Evolutionary conservation across 2,113 vertebrate genomes (phyloP).

Genomic region (Nycticebus coucang): DNA sequence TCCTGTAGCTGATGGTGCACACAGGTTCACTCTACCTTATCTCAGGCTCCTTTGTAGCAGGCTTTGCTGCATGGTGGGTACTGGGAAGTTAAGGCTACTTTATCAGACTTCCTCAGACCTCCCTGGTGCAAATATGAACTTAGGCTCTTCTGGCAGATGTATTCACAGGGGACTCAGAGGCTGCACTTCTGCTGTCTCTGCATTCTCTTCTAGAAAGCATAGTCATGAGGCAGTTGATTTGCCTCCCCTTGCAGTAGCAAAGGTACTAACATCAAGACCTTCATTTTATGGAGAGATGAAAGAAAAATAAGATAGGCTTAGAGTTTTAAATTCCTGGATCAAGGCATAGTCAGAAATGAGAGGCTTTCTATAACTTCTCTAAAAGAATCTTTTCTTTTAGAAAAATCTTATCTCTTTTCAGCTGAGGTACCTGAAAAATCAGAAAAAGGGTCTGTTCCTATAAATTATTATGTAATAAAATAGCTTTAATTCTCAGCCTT

Average conservation of each 20-base stretch:
- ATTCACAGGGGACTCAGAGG: neutral
- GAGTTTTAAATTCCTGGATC: neutral
- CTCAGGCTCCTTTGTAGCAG: neutral
- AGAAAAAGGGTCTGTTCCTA: neutral
- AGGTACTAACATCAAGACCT: neutral
- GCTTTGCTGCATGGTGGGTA: neutral
- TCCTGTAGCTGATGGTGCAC: neutral
- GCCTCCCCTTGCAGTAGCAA: neutral
- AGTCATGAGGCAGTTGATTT: neutral
- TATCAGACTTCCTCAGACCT: neutral
- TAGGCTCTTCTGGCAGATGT: neutral
- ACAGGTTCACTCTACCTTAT: neutral
- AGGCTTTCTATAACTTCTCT: neutral
- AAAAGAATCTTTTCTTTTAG: slow-evolving; percentile 32
- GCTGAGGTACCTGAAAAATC: slow-evolving; percentile 34
- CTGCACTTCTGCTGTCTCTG: neutral
- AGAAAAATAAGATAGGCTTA: neutral
- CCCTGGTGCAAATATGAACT: neutral
- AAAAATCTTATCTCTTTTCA: slow-evolving; percentile 13
- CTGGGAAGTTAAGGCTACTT: neutral
- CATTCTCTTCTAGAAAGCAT: neutral
- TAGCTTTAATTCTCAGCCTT: neutral
- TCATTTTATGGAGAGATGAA: neutral
- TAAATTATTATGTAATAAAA: neutral
- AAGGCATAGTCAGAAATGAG: neutral